phyloP scores from a whole-genome alignment of 2,797 vertebrate genomes.

The Oreortyx pictus region DNA sequence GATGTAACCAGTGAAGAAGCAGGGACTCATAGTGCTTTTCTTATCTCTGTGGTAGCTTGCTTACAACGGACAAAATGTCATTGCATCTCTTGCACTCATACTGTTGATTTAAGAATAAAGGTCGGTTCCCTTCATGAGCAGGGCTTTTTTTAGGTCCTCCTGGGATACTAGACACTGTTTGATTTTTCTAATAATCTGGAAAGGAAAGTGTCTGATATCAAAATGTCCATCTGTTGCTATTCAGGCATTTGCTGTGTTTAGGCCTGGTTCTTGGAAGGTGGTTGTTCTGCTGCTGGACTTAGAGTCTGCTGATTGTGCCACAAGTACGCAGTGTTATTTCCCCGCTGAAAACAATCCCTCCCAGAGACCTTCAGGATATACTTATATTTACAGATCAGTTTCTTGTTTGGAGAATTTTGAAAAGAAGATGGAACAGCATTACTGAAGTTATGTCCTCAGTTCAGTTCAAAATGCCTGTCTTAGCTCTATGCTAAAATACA shows the following conservation, averaged over 20 bases:
- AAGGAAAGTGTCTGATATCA: neutral
- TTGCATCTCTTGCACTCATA: neutral
- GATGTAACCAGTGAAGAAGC: neutral
- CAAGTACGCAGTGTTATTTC: neutral
- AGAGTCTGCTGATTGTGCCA: neutral
- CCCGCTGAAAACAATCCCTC: neutral
- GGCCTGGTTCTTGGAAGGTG: neutral
- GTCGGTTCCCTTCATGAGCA: neutral
- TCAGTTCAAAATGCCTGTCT: neutral
- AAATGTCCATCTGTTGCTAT: neutral
- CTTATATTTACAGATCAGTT: neutral
- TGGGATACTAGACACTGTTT: neutral
- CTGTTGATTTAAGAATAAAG: neutral
- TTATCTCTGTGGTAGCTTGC: neutral
- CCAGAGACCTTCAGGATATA: neutral
- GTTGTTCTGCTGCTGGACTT: neutral
- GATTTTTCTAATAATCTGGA: neutral
- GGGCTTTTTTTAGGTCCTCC: neutral
- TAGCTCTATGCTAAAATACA: neutral
- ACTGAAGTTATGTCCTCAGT: neutral
- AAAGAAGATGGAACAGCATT: neutral
- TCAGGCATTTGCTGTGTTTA: neutral
- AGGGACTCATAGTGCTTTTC: neutral
- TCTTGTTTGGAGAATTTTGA: neutral
- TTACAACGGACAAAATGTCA: neutral